These are phyloP conservation scores for Sula dactylatra DNA, from an alignment of 2,113 vertebrate genomes.

Conservation along the genomic window DNA sequence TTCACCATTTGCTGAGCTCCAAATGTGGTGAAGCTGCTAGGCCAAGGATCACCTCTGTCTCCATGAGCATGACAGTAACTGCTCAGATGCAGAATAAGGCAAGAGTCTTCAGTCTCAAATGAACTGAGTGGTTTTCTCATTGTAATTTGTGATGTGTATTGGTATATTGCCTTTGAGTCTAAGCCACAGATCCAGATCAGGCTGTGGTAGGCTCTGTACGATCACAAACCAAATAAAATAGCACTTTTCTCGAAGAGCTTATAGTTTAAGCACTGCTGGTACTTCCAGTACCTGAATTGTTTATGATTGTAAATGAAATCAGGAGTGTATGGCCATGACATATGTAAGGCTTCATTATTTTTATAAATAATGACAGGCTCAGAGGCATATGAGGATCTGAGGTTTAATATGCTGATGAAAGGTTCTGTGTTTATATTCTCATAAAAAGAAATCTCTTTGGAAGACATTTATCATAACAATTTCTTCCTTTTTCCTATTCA, in stretches of 20 bases:
- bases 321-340: not conserved
- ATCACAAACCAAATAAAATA: not conserved
- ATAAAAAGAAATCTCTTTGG: not conserved
- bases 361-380: not conserved
- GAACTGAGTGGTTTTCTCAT: not conserved
- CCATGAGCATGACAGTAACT: not conserved
- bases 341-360: not conserved
- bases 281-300: not conserved
- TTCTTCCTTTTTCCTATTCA: not conserved
- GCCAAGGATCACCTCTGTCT: not conserved
- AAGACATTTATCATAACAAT: not conserved
- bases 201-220: not conserved
- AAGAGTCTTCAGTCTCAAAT: not conserved
- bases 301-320: not conserved
- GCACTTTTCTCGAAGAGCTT: not conserved
- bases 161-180: not conserved
- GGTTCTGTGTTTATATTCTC: not conserved
- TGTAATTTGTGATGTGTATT: not conserved
- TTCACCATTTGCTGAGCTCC: not conserved
- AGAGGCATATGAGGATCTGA: not conserved
- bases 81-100: not conserved
- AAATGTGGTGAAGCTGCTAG: not conserved
- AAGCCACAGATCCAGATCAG: not conserved
- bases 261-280: not conserved
- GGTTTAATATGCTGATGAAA: constrained; percentile 4